Percentiles rank a stretch among this genome's conserved stretches.
Evolutionary conservation across 1,140 invertebrate species (phyloP).

Genomic region (Diorhabda elongata): DNA sequence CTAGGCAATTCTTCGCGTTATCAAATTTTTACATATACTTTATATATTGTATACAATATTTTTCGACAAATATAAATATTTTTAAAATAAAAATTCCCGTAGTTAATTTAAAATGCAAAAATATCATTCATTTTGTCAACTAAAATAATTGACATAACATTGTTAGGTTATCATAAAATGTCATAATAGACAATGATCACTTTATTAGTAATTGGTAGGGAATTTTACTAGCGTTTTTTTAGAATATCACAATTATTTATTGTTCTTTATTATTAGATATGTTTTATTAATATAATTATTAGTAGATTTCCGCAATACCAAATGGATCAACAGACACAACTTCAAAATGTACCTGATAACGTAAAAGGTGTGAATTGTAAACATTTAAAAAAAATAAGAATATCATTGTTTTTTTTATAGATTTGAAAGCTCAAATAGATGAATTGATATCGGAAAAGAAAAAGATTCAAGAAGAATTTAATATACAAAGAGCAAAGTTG

Average conservation of each 20-base stretch:
- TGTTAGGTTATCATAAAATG: not conserved
- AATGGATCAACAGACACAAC: slow-evolving; percentile 16
- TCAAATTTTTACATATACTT: too few relatives aligned
- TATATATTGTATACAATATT: too few relatives aligned
- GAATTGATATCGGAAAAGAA: slow-evolving; percentile 57
- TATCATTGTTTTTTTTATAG: slow-evolving; percentile 4
- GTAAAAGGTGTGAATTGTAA: slow-evolving; percentile 5
- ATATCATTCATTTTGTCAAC: too few relatives aligned
- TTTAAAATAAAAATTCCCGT: too few relatives aligned
- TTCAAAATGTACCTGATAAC: slow-evolving; percentile 12
- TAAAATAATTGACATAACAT: not conserved
- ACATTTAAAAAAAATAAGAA: not conserved
- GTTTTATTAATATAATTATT: not conserved
- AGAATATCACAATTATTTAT: not conserved
- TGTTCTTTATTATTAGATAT: not conserved
- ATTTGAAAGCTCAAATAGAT: slow-evolving; percentile 23
- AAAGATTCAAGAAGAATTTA: slow-evolving; percentile 78
- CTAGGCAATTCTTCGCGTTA: too few relatives aligned
- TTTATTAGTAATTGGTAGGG: not conserved
- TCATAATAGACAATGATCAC: not conserved
- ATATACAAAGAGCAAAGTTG: slow-evolving; percentile 83
- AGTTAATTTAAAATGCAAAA: too few relatives aligned
- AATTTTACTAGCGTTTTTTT: not conserved
- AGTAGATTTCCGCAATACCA: not conserved
- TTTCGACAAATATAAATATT: too few relatives aligned